These are phyloP conservation scores for Tichodroma muraria DNA, from an alignment of 2,113 vertebrate species.

Conservation along the genomic window DNA sequence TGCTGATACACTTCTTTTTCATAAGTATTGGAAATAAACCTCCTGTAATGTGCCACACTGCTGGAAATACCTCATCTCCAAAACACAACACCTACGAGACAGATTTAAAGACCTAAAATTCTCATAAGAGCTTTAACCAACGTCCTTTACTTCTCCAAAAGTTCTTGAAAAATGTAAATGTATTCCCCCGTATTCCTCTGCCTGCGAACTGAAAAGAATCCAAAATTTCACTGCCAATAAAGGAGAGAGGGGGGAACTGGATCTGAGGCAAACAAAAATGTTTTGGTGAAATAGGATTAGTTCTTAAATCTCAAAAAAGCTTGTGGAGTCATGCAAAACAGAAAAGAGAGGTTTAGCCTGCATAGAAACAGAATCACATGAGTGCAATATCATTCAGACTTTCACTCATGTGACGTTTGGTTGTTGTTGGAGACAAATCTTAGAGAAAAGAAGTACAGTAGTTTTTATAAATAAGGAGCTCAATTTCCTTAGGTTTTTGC, in stretches of 20 bases:
- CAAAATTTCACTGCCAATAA: background rate
- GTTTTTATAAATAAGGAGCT: slow-evolving; percentile 53
- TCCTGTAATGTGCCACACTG: background rate
- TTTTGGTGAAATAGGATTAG: slow-evolving; percentile 77
- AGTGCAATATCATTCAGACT: slow-evolving; percentile 59
- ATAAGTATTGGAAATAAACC: background rate
- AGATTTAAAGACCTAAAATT: background rate
- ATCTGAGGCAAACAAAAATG: slow-evolving; percentile 61
- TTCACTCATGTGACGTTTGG: slow-evolving; percentile 55
- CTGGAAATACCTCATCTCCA: background rate
- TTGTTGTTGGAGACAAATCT: slow-evolving; percentile 66
- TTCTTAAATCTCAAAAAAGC: slow-evolving; percentile 71
- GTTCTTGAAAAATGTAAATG: background rate
- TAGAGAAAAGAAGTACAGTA: slow-evolving; percentile 49
- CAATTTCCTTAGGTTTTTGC: slow-evolving; percentile 6
- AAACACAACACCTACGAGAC: background rate
- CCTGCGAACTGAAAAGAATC: background rate
- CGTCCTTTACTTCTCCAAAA: background rate
- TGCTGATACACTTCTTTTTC: background rate
- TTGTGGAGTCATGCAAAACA: slow-evolving; percentile 62
- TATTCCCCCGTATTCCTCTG: background rate
- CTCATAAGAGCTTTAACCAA: background rate
- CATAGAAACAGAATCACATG: slow-evolving; percentile 73
- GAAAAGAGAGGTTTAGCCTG: slow-evolving; percentile 64
- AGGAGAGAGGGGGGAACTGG: background rate